A percentile compares a stretch with the other conserved stretches of the same genome.
These are phyloP conservation scores for Pachypeltis micranthus DNA, from an alignment of 1,140 invertebrate species.

Conservation along the genomic window DNA sequence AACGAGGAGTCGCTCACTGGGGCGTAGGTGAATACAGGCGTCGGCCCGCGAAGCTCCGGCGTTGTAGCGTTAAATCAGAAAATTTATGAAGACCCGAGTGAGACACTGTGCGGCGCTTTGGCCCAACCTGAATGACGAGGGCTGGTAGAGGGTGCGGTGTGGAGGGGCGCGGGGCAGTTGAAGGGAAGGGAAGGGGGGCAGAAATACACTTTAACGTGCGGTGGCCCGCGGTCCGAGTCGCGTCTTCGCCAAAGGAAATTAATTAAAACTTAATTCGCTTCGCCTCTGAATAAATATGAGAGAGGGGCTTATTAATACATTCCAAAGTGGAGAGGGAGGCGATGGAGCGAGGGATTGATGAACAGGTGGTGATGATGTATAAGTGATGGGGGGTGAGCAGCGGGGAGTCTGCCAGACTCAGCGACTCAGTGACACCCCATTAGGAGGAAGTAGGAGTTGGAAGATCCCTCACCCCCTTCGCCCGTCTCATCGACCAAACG, in stretches of 20 bases:
- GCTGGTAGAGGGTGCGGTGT: no score
- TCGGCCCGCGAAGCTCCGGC: no score
- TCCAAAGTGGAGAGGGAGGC: not conserved
- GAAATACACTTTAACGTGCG: not conserved
- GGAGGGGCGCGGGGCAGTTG: not conserved
- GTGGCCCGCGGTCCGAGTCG: not conserved
- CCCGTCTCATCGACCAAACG: no score
- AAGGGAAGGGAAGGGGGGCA: not conserved
- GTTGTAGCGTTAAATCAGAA: not conserved
- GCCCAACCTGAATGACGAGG: not conserved
- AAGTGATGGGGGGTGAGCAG: not conserved
- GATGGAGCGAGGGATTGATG: not conserved
- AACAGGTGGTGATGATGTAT: not conserved
- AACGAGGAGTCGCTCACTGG: not conserved
- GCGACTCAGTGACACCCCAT: not conserved
- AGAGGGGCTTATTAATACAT: not conserved
- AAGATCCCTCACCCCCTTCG: no score
- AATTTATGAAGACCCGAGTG: not conserved
- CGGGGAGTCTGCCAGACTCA: not conserved
- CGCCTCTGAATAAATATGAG: not conserved
- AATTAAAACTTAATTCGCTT: not conserved
- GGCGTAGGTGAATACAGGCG: not conserved
- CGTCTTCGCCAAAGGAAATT: not conserved
- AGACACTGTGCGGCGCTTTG: not conserved
- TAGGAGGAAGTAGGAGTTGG: not conserved